Conservation (phyloP, 2,797 vertebrate species). For the Chaetodon trifasciatus region DNA sequence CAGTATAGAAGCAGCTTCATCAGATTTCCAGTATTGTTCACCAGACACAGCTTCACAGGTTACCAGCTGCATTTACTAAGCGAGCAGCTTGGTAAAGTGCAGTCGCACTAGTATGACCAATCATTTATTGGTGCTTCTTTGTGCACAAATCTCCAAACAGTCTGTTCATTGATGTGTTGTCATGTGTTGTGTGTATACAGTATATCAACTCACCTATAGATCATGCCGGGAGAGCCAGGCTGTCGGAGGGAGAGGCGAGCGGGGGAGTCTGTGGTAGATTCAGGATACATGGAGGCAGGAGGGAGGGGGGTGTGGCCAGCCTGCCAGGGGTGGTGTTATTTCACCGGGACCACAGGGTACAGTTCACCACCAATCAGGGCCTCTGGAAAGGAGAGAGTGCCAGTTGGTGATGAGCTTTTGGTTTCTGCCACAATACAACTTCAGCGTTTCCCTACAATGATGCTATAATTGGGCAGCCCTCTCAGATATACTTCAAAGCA, state of each 20-base stretch:
- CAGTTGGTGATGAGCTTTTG: conserved; percentile 4
- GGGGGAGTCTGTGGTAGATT: conserved; percentile 98
- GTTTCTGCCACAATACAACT: neutral
- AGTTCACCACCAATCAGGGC: conserved; percentile 65
- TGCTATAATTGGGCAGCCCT: neutral
- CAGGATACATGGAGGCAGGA: conserved; percentile 97
- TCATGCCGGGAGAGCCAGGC: conserved; percentile 98
- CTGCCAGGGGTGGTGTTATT: conserved; percentile 76
- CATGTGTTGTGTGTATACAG: neutral
- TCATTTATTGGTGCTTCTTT: neutral
- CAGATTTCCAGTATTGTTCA: neutral
- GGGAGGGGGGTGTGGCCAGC: conserved; percentile 84
- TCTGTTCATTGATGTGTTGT: neutral
- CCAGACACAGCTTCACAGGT: neutral
- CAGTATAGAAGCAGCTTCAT: neutral
- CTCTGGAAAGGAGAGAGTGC: conserved; percentile 54
- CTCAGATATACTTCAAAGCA: no score
- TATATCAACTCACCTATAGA: conserved; percentile 91
- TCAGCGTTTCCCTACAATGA: neutral
- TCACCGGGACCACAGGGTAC: conserved; percentile 64
- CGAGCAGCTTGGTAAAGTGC: neutral
- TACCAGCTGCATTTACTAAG: neutral
- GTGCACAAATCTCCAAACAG: neutral
- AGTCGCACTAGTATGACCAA: neutral
- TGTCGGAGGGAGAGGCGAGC: conserved; percentile 96